Evolutionary conservation across 2,888 invertebrate genomes (phyloP), one percentile per base, ranked within the genome.

Genomic region (Agriopis marginaria): DNA sequence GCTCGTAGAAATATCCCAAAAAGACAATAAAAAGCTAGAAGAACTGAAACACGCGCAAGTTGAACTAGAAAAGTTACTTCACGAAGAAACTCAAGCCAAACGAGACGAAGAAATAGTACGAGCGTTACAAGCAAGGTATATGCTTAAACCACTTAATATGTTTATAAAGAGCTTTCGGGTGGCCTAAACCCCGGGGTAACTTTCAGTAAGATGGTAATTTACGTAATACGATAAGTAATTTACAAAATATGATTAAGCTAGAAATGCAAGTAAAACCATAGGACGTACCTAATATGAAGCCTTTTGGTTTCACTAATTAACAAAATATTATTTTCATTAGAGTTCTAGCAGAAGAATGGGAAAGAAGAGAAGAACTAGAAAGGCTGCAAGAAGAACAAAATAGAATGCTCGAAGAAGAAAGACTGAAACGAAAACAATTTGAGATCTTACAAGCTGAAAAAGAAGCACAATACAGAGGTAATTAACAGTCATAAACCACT

Each of bases 61-160:
- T 10, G 96, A 96, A 79, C 86, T 98, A 60, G 97, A 97, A 86
- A 94, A 94, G 72, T 87, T 97, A 4, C 86, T 98, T 12, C 96
- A 97, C 75, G 97, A 97, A 86, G 98, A 98, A 86, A 97, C 97
- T 0, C 97, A 97, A 86, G 97, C 98, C 0, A 97, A 97, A 82
- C 92, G 96, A 75, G 98, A 98, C 77, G 98, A 98, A 87, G 98
- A 98, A 94, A 97, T 97, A 71, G 96, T 96, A 0, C 90, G 96
- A 79, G 95, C 95, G 32, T 85, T 96, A 68, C 96, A 96, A 87
- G 96, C 96, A 0, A 93, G 96, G 94, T 94, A 77, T n/a, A 11
- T 4, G 54, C 6, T 44, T 7, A 47, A 63, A 50, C 9, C 9
- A 47, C 12, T 47, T 5, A 6, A 6, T n/a, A n/a, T 12, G 12